These are phyloP conservation scores for Bhutanitis thaidina DNA, from an alignment of 2,888 invertebrate species.

Conservation along the genomic window DNA sequence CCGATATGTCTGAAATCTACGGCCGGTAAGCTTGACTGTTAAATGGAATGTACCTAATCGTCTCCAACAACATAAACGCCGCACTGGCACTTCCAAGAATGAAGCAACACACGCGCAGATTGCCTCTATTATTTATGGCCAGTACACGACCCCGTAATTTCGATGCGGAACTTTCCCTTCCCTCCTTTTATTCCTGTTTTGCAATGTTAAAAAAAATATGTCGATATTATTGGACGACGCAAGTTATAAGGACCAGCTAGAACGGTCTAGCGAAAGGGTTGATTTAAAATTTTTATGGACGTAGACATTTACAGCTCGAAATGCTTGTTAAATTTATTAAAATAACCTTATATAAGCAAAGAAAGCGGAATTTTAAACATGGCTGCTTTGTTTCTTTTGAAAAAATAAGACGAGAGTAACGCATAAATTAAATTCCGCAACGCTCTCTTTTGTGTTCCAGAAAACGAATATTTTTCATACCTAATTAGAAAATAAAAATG, in stretches of 20 bases:
- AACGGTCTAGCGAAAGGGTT: constrained; percentile 68
- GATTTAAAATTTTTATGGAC: constrained; percentile 42
- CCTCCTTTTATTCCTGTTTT: constrained; percentile 70
- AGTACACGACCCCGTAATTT: constrained; percentile 68
- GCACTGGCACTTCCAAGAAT: constrained; percentile 22
- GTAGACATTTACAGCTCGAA: constrained; percentile 22
- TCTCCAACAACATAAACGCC: constrained; percentile 24
- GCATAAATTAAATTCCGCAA: constrained; percentile 62
- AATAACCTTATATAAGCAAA: constrained; percentile 24
- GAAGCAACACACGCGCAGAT: constrained; percentile 54
- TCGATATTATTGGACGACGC: constrained; percentile 72
- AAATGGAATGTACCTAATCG: constrained; percentile 29
- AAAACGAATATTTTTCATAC: constrained; percentile 25
- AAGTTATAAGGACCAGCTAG: constrained; percentile 51
- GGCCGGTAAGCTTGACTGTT: constrained; percentile 23
- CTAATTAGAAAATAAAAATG: constrained; percentile 3
- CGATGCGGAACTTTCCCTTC: constrained; percentile 63
- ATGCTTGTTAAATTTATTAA: constrained; percentile 25
- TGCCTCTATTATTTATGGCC: constrained; percentile 74
- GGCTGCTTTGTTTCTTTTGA: constrained; percentile 22
- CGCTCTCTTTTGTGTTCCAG: constrained; percentile 25
- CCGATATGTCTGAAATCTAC: constrained; percentile 3
- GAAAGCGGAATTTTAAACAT: constrained; percentile 27
- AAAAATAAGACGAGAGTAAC: constrained; percentile 30
- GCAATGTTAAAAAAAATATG: constrained; percentile 75